These are phyloP conservation scores for Tichodroma muraria DNA, from an alignment of 2,113 vertebrate genomes.

Conservation along the genomic window DNA sequence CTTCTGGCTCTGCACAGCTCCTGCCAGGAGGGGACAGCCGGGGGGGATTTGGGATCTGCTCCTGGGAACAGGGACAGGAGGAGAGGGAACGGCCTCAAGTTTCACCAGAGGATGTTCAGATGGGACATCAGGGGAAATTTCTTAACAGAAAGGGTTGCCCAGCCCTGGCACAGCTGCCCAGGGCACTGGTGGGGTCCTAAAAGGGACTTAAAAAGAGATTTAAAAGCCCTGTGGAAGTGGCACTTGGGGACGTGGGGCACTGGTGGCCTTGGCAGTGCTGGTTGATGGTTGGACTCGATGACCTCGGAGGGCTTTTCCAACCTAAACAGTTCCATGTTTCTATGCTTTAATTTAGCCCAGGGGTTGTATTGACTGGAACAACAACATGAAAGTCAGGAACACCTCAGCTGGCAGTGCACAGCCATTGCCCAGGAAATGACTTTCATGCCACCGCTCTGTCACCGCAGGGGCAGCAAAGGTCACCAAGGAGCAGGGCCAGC, in stretches of 20 bases:
- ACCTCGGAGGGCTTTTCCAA: neutral
- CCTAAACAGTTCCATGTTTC: neutral
- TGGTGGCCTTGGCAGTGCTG: neutral
- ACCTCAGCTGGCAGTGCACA: neutral
- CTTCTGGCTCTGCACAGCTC: neutral
- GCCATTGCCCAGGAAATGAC: neutral
- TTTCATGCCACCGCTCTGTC: neutral
- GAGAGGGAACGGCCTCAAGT: neutral
- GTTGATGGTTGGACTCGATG: fast-evolving
- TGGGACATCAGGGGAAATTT: neutral
- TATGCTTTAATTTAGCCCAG: neutral
- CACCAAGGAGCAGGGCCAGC: neutral
- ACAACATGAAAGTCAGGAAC: neutral
- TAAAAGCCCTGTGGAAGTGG: neutral
- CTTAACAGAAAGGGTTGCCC: neutral
- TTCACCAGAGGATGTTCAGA: neutral
- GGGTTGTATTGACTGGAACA: fast-evolving
- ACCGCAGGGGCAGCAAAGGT: neutral
- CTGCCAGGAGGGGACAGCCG: neutral
- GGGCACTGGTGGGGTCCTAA: neutral
- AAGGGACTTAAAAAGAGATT: neutral
- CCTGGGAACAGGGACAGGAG: neutral
- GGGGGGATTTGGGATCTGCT: neutral
- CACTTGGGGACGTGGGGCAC: fast-evolving
- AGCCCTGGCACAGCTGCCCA: neutral